These are phyloP conservation scores for Spinibarbus caldwelli DNA, from an alignment of 2,797 vertebrate genomes.

Conservation along the genomic window DNA sequence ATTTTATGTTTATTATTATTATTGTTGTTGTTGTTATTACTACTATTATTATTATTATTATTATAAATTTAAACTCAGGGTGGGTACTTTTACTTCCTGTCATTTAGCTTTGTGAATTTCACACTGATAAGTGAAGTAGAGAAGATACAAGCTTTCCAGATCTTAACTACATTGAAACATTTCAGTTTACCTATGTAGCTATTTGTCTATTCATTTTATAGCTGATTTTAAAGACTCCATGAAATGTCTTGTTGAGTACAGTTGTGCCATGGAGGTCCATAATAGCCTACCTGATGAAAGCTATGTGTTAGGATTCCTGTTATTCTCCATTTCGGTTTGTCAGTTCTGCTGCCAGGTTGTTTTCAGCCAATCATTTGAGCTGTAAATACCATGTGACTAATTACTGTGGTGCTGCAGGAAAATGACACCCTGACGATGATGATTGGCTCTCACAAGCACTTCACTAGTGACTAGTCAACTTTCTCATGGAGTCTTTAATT, in stretches of 20 bases:
- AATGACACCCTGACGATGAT: not conserved
- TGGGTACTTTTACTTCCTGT: not conserved
- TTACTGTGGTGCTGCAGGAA: not conserved
- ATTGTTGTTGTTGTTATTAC: not conserved
- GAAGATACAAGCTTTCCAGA: not conserved
- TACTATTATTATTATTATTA: not conserved
- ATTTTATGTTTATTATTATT: too few relatives aligned
- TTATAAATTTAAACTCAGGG: not conserved
- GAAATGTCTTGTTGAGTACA: not conserved
- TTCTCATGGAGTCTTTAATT: not conserved
- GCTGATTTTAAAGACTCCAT: not conserved
- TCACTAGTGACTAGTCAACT: not conserved
- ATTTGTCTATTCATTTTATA: not conserved
- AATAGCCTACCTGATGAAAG: not conserved
- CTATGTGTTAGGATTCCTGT: not conserved
- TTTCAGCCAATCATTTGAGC: not conserved
- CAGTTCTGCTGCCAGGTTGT: not conserved
- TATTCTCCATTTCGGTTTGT: not conserved
- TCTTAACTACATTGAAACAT: not conserved
- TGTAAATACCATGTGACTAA: conserved; percentile 14
- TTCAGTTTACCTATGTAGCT: not conserved
- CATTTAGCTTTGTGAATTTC: not conserved
- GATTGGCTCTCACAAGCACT: not conserved
- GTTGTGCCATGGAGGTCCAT: not conserved
- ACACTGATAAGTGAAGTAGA: not conserved